phyloP scores from a whole-genome alignment of 2,113 vertebrate species.

The Clarias magur region DNA sequence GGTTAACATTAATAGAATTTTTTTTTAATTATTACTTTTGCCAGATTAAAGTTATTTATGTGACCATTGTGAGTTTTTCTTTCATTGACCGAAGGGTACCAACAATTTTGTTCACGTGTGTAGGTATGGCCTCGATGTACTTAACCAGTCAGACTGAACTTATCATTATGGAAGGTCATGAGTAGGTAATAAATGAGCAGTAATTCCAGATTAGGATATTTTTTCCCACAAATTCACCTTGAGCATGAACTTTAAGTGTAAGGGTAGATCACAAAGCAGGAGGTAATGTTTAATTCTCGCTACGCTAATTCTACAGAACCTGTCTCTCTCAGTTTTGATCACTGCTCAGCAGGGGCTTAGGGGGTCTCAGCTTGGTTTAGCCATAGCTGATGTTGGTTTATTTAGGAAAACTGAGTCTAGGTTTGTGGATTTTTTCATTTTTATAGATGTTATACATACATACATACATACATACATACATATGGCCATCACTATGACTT shows the following conservation, averaged over 20 bases:
- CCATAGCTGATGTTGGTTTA: not conserved
- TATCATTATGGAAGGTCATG: slow-evolving; percentile 11
- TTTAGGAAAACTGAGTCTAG: not conserved
- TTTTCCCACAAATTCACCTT: slow-evolving; percentile 30
- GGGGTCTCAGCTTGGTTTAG: not conserved
- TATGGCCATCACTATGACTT: too few relatives aligned
- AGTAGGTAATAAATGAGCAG: slow-evolving; percentile 16
- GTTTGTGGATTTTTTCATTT: not conserved
- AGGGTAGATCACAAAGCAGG: slow-evolving; percentile 26
- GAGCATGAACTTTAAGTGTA: slow-evolving; percentile 34
- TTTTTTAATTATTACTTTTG: too few relatives aligned
- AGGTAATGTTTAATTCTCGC: slow-evolving; percentile 39
- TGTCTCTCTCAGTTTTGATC: slow-evolving; percentile 25
- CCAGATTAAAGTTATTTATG: too few relatives aligned
- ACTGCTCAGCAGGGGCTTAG: slow-evolving; percentile 8
- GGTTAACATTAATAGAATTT: too few relatives aligned
- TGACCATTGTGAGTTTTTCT: too few relatives aligned
- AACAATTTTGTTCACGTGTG: too few relatives aligned
- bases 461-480: too few relatives aligned
- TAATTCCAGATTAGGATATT: slow-evolving; percentile 39
- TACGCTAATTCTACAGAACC: not conserved
- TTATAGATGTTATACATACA: too few relatives aligned
- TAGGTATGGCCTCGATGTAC: not conserved
- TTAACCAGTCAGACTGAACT: not conserved
- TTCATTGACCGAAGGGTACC: too few relatives aligned